Percentiles rank a stretch among this genome's conserved stretches.
phyloP scores from a whole-genome alignment of 2,113 vertebrate genomes.

The Perca flavescens region DNA sequence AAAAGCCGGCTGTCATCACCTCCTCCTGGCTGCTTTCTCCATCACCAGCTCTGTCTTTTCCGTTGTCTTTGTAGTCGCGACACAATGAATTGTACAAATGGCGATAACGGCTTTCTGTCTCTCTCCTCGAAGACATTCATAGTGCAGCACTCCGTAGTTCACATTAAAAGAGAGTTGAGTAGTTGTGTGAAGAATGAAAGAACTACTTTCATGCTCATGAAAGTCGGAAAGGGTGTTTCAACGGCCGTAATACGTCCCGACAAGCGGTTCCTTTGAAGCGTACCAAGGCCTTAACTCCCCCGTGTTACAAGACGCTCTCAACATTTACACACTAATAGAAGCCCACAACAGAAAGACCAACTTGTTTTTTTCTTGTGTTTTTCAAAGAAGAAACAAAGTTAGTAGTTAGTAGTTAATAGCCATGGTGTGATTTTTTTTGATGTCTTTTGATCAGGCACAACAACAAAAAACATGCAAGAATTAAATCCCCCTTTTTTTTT shows the following conservation, averaged over 20 bases:
- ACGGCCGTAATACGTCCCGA: not conserved
- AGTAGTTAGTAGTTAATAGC: too few species aligned
- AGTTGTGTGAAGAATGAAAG: not conserved
- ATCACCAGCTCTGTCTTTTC: not conserved
- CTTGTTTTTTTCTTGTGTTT: too few species aligned
- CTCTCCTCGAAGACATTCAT: not conserved
- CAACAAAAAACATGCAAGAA: too few species aligned
- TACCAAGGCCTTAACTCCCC: not conserved
- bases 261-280: not conserved
- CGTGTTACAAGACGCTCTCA: not conserved
- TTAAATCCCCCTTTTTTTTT: too few species aligned
- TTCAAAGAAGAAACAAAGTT: not conserved
- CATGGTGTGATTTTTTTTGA: too few species aligned
- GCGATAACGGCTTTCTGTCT: not conserved
- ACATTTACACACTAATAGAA: not conserved
- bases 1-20: not conserved
- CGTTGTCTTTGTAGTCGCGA: not conserved
- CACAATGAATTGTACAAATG: not conserved
- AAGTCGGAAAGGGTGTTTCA: not conserved
- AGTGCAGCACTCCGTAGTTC: not conserved
- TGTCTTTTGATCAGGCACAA: too few species aligned
- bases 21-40: not conserved
- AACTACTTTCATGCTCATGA: not conserved
- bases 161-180: not conserved
- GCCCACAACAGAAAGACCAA: not conserved